Base-by-base conservation (phyloP, 2,113 vertebrate genomes). In the Centrocercus urophasianus region DNA sequence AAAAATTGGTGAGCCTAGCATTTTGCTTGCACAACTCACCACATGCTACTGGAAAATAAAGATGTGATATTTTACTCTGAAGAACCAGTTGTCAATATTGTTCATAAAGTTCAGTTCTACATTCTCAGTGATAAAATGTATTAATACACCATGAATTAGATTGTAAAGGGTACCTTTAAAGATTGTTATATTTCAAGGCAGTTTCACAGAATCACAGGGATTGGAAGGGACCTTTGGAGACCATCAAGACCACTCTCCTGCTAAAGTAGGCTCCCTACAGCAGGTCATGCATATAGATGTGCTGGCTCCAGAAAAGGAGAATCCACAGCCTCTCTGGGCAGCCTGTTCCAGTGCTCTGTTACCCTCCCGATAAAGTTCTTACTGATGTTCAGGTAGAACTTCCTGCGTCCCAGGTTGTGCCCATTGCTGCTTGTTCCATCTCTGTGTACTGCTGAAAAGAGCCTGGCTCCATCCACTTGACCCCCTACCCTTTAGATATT, bases 31-130 rank as follows among this genome's bases (percentile, higher is more conserved):
- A 52, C 1, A 7, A 81, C 24, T 25, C 86, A 76, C 14, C 73
- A 84, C 32, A 93, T 70, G 50, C 45, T 61, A 71, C 13, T 52
- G 42, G 52, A 45, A 86, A 87, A 88, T 74, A 76, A 87, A 56
- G 36, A 75, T 63, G 40, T 84, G 92, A 71, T 48, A 90, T 86
- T 95, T 95, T n/a, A 80, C 72, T 45, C 69, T 71, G 42, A 81
- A 78, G 34, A 90, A 38, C 34, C 34, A 65, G 88, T 83, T 93
- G 69, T 81, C 77, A 89, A 71, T 71, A 66, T 15, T 63, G 74
- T 64, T 92, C 15, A 10, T 3, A 80, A 96, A 93, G 76, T 63
- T 63, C 10, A 8, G 25, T 86, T 78, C 43, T 86, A 77, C 70
- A 92, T 92, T 38, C 63, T 86, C 61, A 65, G 8, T 61, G 69